Percentiles rank a stretch among this genome's conserved stretches.
Conservation (phyloP, 2,888 invertebrate species). For the Tethea ocularis region DNA sequence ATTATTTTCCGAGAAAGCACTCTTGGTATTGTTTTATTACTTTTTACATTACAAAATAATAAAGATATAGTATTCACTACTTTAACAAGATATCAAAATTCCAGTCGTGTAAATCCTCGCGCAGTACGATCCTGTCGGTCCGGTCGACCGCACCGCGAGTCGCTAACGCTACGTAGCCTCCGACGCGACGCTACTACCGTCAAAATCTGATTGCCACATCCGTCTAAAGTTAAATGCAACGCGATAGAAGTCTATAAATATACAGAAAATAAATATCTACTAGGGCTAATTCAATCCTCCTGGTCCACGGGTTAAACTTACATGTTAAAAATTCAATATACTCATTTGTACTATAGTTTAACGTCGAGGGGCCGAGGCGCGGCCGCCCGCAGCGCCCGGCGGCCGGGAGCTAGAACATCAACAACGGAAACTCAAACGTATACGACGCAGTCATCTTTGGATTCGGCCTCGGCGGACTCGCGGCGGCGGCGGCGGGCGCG, state of each 20-base stretch:
- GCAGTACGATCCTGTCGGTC: constrained; percentile 20
- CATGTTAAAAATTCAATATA: constrained; percentile 71
- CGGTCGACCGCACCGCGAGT: constrained; percentile 16
- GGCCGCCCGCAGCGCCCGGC: constrained; percentile 19
- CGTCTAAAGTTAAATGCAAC: constrained; percentile 71
- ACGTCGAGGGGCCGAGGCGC: constrained; percentile 44
- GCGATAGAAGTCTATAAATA: constrained; percentile 66
- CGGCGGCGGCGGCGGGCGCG: constrained; percentile 21
- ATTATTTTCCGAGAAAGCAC: constrained; percentile 72
- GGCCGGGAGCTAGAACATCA: constrained; percentile 35
- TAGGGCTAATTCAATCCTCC: constrained; percentile 68
- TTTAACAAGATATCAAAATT: constrained; percentile 45
- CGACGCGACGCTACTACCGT: constrained; percentile 42
- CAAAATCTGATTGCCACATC: constrained; percentile 71
- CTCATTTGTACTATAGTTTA: constrained; percentile 78
- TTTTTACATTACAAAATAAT: constrained; percentile 19
- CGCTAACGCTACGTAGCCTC: constrained; percentile 52
- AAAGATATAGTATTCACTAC: constrained; percentile 29
- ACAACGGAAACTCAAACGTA: constrained; percentile 70
- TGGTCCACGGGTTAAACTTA: constrained; percentile 79
- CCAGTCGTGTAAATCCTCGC: constrained; percentile 28
- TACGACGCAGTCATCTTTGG: constrained; percentile 74
- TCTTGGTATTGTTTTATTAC: constrained; percentile 54
- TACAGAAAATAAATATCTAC: constrained; percentile 77
- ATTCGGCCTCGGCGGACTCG: constrained; percentile 48